phyloP scores from a whole-genome alignment of 2,888 invertebrate species.

The Caenorhabditis sp. region DNA sequence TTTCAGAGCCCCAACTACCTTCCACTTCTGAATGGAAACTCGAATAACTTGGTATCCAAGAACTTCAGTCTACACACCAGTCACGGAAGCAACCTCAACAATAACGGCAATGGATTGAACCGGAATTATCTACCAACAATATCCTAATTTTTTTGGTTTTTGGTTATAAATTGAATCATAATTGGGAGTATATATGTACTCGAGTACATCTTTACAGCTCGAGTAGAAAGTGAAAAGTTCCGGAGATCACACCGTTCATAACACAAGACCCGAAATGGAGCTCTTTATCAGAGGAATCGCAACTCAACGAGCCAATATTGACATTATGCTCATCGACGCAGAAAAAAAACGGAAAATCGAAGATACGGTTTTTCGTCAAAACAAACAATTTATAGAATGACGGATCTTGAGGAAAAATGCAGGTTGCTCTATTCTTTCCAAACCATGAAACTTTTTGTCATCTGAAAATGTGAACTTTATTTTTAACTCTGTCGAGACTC shows the following conservation, averaged over 20 bases:
- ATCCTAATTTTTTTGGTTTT: slow-evolving; percentile 31
- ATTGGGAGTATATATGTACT: neutral
- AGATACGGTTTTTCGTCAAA: slow-evolving; percentile 51
- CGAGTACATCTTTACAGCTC: too few species aligned
- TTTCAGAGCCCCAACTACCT: slow-evolving; percentile 66
- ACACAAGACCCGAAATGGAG: neutral
- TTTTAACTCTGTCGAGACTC: neutral
- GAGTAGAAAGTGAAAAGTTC: too few species aligned
- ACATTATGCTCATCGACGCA: neutral
- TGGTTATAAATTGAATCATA: neutral
- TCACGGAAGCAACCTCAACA: slow-evolving; percentile 41
- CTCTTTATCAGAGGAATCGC: neutral
- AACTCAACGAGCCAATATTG: neutral
- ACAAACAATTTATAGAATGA: slow-evolving; percentile 32
- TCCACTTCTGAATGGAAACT: slow-evolving; percentile 63
- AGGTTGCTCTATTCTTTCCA: slow-evolving; percentile 11
- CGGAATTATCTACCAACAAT: slow-evolving; percentile 62
- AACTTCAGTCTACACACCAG: slow-evolving; percentile 53
- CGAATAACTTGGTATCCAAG: slow-evolving; percentile 59
- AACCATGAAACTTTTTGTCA: slow-evolving; percentile 14
- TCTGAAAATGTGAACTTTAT: slow-evolving; percentile 25
- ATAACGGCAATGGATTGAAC: slow-evolving; percentile 50
- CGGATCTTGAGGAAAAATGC: slow-evolving; percentile 4
- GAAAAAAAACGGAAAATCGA: slow-evolving; percentile 15
- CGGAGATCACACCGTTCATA: neutral